A percentile compares a stretch with the other conserved stretches of the same genome.
phyloP scores from a whole-genome alignment of 1,140 invertebrate species.

The Drosophila ficusphila region DNA sequence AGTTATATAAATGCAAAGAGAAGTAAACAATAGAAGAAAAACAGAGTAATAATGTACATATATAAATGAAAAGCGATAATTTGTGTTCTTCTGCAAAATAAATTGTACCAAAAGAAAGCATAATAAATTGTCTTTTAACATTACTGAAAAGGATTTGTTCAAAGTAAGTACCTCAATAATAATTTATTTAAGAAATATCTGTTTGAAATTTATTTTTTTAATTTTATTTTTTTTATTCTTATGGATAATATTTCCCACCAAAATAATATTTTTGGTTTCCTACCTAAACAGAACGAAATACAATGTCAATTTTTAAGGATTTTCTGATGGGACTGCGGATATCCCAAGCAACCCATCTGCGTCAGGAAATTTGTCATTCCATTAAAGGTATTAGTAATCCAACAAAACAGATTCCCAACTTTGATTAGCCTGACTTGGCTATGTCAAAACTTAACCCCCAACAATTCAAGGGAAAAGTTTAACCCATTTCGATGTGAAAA shows the following conservation, averaged over 20 bases:
- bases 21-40: constrained; percentile 17
- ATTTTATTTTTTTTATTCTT: no score
- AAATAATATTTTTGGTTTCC: no score
- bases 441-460: constrained; percentile 25
- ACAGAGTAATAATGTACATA: constrained; percentile 64
- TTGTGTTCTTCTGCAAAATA: constrained; percentile 47
- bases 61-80: constrained; percentile 25
- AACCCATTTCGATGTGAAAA: constrained; percentile 37
- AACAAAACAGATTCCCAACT: constrained; percentile 27
- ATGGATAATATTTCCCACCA: no score
- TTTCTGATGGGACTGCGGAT: constrained; percentile 4
- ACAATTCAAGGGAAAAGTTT: constrained; percentile 40
- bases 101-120: constrained; percentile 35
- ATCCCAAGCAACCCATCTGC: not conserved
- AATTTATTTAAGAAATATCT: not conserved
- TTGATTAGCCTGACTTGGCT: constrained; percentile 35
- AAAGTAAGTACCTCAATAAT: not conserved
- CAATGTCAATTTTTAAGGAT: not conserved
- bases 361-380: constrained; percentile 10
- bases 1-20: constrained; percentile 41
- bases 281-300: no score
- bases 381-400: constrained; percentile 27
- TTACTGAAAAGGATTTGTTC: not conserved
- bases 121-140: not conserved
- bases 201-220: no score